Evolutionary conservation across 2,888 invertebrate species (phyloP).

Genomic region (Hyposoter dolosus): DNA sequence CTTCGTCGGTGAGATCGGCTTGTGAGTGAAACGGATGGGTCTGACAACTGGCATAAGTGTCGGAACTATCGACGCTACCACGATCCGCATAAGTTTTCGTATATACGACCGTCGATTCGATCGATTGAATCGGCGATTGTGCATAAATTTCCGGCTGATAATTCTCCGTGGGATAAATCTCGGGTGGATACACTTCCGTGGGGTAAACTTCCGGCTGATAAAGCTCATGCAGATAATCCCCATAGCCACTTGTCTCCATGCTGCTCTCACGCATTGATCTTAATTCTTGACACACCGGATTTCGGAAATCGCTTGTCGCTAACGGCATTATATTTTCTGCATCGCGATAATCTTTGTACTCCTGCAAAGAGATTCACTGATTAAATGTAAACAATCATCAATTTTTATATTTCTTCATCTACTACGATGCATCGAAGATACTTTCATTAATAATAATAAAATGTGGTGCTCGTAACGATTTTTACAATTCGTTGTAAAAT

Average conservation of each 20-base stretch:
- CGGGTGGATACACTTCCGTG: slow-evolving; percentile 42
- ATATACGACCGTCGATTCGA: slow-evolving; percentile 72
- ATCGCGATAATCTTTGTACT: slow-evolving; percentile 96
- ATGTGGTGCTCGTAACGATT: not conserved
- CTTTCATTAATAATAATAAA: not conserved
- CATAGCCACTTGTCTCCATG: slow-evolving; percentile 84
- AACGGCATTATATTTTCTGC: slow-evolving; percentile 95
- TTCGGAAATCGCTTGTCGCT: slow-evolving; percentile 93
- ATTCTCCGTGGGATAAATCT: slow-evolving; percentile 48
- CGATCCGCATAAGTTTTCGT: slow-evolving; percentile 82
- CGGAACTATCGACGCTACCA: slow-evolving; percentile 90
- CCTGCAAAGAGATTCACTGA: slow-evolving; percentile 86
- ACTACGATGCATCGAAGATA: slow-evolving; percentile 9
- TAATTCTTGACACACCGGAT: slow-evolving; percentile 93
- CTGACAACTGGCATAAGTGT: slow-evolving; percentile 98
- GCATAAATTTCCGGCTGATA: slow-evolving; percentile 59
- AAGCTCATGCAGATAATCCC: slow-evolving; percentile 67
- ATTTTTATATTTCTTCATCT: not conserved
- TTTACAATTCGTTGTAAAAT: not conserved
- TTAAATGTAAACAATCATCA: slow-evolving; percentile 19
- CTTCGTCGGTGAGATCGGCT: slow-evolving; percentile 90
- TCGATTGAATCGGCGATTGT: slow-evolving; percentile 64
- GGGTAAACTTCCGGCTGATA: slow-evolving; percentile 59
- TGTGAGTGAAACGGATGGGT: slow-evolving; percentile 97
- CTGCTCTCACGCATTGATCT: slow-evolving; percentile 87